A percentile compares a stretch with the other conserved stretches of the same genome.
Evolutionary conservation across 2,113 vertebrate species (phyloP).

Genomic region (Oreotrochilus melanogaster): DNA sequence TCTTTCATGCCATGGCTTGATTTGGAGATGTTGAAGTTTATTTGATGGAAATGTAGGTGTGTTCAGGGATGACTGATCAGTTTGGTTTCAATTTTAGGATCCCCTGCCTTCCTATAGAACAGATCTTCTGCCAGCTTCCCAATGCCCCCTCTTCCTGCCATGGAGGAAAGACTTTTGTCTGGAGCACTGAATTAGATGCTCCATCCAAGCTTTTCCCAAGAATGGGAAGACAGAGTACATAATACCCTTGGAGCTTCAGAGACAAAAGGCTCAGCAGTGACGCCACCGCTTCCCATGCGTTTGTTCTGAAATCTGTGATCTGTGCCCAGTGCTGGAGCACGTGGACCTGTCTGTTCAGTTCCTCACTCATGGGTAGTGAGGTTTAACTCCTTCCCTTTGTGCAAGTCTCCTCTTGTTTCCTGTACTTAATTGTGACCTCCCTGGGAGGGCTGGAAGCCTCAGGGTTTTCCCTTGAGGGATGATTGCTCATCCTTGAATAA

Average conservation of each 20-base stretch:
- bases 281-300: not conserved
- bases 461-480: conserved; percentile 47
- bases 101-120: not conserved
- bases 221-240: not conserved
- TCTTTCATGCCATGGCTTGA: not conserved
- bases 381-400: conserved; percentile 48
- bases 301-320: conserved; percentile 2
- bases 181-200: not conserved
- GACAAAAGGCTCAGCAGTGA: not conserved
- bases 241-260: not conserved
- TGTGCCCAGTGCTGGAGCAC: not conserved
- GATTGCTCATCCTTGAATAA: conserved; percentile 67
- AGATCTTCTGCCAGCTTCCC: not conserved
- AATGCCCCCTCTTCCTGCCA: not conserved
- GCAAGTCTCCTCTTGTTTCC: conserved; percentile 64
- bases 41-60: not conserved
- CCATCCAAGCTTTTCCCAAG: not conserved
- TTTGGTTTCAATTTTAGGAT: not conserved
- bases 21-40: not conserved
- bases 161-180: not conserved
- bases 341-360: conserved; percentile 16
- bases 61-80: not conserved
- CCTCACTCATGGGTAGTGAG: not conserved
- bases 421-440: conserved; percentile 56
- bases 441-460: conserved; percentile 58